phyloP scores from a whole-genome alignment of 1,140 invertebrate species.

The Eurosta solidaginis region DNA sequence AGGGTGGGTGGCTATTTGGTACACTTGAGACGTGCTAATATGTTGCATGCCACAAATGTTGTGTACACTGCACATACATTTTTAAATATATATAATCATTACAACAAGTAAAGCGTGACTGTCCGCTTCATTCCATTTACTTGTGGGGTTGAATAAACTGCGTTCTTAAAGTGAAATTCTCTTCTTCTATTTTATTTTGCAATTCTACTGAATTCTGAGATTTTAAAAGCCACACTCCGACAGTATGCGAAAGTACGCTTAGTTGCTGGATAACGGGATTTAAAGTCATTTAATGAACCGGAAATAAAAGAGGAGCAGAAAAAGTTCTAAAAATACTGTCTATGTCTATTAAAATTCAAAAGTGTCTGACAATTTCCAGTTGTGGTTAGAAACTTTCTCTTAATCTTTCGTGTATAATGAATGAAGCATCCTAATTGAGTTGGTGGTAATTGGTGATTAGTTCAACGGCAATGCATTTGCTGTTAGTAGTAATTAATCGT shows the following conservation, averaged over 20 bases:
- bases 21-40: conserved; percentile 23
- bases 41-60: conserved; percentile 12
- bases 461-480: background rate
- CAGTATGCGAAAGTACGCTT: background rate
- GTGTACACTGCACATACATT: too few relatives aligned
- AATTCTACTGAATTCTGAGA: background rate
- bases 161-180: background rate
- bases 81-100: background rate
- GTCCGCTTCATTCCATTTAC: background rate
- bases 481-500: background rate
- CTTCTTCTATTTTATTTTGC: background rate
- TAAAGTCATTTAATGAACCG: background rate
- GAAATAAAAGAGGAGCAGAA: too few relatives aligned
- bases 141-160: conserved; percentile 23
- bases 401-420: too few relatives aligned
- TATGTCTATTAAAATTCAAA: too few relatives aligned
- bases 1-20: background rate
- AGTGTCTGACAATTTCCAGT: too few relatives aligned
- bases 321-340: too few relatives aligned
- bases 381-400: too few relatives aligned
- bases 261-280: background rate
- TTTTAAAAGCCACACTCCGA: background rate
- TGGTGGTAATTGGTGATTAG: background rate
- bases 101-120: background rate
- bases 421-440: too few relatives aligned